Base-by-base conservation (phyloP, 2,113 vertebrate genomes). In the Urocynchramus pylzowi region DNA sequence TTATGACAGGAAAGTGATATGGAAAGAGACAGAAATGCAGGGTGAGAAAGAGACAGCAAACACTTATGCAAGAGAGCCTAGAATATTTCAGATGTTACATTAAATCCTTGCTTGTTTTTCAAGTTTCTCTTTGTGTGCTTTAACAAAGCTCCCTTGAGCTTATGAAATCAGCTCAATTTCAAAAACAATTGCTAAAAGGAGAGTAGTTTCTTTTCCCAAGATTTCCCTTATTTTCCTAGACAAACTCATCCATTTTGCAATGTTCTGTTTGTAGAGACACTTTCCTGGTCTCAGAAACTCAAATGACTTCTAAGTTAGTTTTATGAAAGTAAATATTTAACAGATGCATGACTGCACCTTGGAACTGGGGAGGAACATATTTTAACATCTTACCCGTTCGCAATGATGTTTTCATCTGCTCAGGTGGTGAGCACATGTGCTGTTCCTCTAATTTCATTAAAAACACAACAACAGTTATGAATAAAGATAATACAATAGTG, bases 341-440 rank as follows among this genome's bases (percentile, higher is more conserved):
- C 93, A 96, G 91, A 95, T 73, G 76, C 30, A 75, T 39, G 56
- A 88, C 54, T 86, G 64, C 37, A 93, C 83, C 82, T 91, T 95
- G 80, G 82, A 96, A 84, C 69, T 41, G 26, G 0, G 1, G 24
- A 94, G 49, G 53, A 86, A 68, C 52, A 35, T 84, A 94, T 60
- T 93, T 94, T 90, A 96, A 84, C 73, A 84, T 95, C 85, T 75
- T 90, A 71, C 15, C 79, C 37, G 3, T 88, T 86, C 80, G 63
- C 68, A 87, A 61, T 53, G 77, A 91, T 84, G 65, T 95, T 95
- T 96, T 91, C 73, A 76, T 93, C 89, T 93, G 52, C 30, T 94
- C 94, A 97, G 93, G 93, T 96, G 96, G 94, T 90, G 90, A 96
- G 94, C 93, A 97, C 31, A 93, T 94, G 96, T 87, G 60, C 84